Percentiles rank a stretch among this genome's conserved stretches.
These are phyloP conservation scores for Euplexia lucipara DNA, from an alignment of 2,888 invertebrate species.

Conservation along the genomic window DNA sequence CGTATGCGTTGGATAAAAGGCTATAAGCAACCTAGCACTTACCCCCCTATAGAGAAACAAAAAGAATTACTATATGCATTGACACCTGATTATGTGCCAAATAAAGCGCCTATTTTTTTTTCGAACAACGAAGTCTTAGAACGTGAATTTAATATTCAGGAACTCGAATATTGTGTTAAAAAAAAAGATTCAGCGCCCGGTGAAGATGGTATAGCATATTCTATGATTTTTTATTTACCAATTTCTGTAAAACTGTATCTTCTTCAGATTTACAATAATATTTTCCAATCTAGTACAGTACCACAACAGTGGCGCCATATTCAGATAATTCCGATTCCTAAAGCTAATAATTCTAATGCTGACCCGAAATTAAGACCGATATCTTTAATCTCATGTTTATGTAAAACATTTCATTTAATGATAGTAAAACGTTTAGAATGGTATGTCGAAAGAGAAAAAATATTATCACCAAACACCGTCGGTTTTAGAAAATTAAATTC, in stretches of 20 bases:
- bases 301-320: background rate
- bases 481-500: background rate
- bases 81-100: slow-evolving; percentile 3
- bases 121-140: slow-evolving; percentile 1
- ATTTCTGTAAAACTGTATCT: background rate
- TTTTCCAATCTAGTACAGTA: background rate
- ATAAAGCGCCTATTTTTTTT: background rate
- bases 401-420: background rate
- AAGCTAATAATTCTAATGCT: background rate
- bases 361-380: background rate
- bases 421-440: background rate
- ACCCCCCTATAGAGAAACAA: slow-evolving; percentile 13
- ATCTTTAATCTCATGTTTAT: background rate
- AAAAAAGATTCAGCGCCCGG: background rate
- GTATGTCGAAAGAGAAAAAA: background rate
- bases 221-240: background rate
- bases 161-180: background rate
- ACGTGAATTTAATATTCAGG: background rate
- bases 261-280: background rate
- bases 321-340: background rate
- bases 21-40: background rate
- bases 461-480: background rate
- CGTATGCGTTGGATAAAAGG: slow-evolving; percentile 10
- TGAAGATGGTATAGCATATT: background rate
- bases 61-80: slow-evolving; percentile 2